Evolutionary conservation across 2,888 invertebrate species (phyloP), one percentile per base, ranked within the genome.

Genomic region (Nomada ruficornis): DNA sequence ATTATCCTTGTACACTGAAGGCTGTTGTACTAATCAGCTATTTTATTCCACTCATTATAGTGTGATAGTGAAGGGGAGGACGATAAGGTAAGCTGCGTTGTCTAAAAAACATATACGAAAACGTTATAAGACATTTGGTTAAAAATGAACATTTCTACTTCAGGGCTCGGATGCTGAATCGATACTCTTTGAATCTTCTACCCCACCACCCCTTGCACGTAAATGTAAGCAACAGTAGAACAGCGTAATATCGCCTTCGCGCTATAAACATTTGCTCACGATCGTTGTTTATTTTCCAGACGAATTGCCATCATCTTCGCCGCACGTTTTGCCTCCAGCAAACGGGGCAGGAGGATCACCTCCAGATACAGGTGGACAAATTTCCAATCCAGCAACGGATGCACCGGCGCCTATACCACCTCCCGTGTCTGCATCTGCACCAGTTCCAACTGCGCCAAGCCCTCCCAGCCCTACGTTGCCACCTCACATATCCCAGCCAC

Each of bases 1-100:
- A 7, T 74, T 52, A 50, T 23, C 20, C n/a, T 2, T 1, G n/a
- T 9, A 10, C 5, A 0, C 11, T 11, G 7, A 3, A 26, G 9
- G 9, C n/a, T 18, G 20, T 74, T 18, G 7, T 71, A 82, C 69
- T 67, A 54, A 26, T 20, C 26, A 23, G 13, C 11, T 67, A 23
- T 63, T 67, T 47, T 59, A 13, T 94, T 94, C 94, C 95, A 94
- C 94, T 94, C 95, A 94, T 96, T 96, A 89, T 96, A 98, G 97
- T 98, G 97, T 97, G 97, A 97, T 97, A 98, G 97, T 96, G 97
- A 97, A 96, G 97, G 97, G 95, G 97, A 97, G 95, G 97, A 97
- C 95, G 97, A 97, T 95, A 97, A 97, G 97, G 97, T 97, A 95
- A 96, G 96, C 94, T 91, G 85, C 88, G 67, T 74, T 83, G 11